A percentile compares a stretch with the other conserved stretches of the same genome.
These are phyloP conservation scores for Portevinia maculata DNA, from an alignment of 2,888 invertebrate species.

Conservation along the genomic window DNA sequence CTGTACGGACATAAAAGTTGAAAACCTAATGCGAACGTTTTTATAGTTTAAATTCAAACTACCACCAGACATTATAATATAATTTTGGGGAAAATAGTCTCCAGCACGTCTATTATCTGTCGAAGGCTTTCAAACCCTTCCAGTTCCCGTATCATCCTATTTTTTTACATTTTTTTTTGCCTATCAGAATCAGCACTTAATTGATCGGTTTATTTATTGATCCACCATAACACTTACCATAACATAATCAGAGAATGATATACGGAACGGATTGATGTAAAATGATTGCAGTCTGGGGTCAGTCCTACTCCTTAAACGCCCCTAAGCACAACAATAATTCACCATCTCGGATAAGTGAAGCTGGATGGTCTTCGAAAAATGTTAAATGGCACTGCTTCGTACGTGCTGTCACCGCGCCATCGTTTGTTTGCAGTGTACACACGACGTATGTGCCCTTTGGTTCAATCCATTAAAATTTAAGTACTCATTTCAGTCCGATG, in stretches of 20 bases:
- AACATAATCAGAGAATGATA: slow-evolving; percentile 19
- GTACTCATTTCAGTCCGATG: slow-evolving; percentile 26
- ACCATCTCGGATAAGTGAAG: neutral
- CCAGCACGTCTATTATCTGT: slow-evolving; percentile 8
- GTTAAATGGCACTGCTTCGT: neutral
- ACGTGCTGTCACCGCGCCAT: slow-evolving; percentile 44
- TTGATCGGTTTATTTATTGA: slow-evolving; percentile 20
- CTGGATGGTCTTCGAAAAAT: neutral
- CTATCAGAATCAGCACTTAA: slow-evolving; percentile 9
- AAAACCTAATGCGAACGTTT: slow-evolving; percentile 6
- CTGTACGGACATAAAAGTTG: neutral
- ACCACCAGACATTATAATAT: slow-evolving; percentile 13
- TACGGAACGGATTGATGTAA: neutral
- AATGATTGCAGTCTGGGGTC: neutral
- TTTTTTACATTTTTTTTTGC: no score
- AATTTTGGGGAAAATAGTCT: slow-evolving; percentile 10
- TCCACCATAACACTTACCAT: slow-evolving; percentile 19
- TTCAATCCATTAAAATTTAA: slow-evolving; percentile 60
- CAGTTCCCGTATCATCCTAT: neutral
- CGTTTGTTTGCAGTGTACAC: slow-evolving; percentile 20
- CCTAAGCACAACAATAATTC: slow-evolving; percentile 11
- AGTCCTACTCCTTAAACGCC: slow-evolving; percentile 24
- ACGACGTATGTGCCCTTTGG: slow-evolving; percentile 34
- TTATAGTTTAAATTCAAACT: slow-evolving; percentile 1
- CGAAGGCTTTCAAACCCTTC: slow-evolving; percentile 3